phyloP scores from a whole-genome alignment of 53 echinoderm and acorn worm species.

The Astropecten irregularis region DNA sequence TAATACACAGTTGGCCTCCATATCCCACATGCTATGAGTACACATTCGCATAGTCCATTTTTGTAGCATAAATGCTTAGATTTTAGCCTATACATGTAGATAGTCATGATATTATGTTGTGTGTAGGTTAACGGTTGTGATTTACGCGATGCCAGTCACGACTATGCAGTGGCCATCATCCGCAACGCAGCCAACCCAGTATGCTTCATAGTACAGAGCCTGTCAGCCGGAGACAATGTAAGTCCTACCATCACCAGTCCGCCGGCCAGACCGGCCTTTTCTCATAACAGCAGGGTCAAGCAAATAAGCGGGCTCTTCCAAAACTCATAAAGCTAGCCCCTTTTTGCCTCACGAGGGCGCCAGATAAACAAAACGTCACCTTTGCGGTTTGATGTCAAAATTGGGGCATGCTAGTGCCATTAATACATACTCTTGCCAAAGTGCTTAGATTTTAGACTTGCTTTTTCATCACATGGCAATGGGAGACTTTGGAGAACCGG shows the following conservation, averaged over 20 bases:
- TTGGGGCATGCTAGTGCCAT: neutral
- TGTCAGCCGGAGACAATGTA: conserved; percentile 77
- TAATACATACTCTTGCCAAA: neutral
- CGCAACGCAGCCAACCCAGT: conserved; percentile 92
- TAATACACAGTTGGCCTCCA: too few relatives aligned
- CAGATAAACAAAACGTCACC: too few relatives aligned
- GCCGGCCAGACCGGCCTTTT: neutral
- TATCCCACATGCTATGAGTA: too few relatives aligned
- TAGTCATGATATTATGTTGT: too few relatives aligned
- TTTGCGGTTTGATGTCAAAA: too few relatives aligned
- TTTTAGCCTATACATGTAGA: too few relatives aligned
- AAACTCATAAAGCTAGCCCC: conserved; percentile 19
- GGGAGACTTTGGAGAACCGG: too few relatives aligned
- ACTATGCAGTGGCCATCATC: conserved; percentile 96
- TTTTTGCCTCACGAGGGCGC: too few relatives aligned
- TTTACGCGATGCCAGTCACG: conserved; percentile 85
- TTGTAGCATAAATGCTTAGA: too few relatives aligned
- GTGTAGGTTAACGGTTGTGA: conserved; percentile 97
- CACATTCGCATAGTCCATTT: too few relatives aligned
- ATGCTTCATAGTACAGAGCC: conserved; percentile 88
- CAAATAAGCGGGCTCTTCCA: conserved; percentile 62
- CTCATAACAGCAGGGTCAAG: conserved; percentile 53
- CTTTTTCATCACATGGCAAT: too few relatives aligned
- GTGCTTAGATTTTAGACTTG: neutral
- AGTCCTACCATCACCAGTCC: conserved; percentile 48